Base-by-base conservation (phyloP, 2,888 invertebrate genomes). In the Aplocera efformata region DNA sequence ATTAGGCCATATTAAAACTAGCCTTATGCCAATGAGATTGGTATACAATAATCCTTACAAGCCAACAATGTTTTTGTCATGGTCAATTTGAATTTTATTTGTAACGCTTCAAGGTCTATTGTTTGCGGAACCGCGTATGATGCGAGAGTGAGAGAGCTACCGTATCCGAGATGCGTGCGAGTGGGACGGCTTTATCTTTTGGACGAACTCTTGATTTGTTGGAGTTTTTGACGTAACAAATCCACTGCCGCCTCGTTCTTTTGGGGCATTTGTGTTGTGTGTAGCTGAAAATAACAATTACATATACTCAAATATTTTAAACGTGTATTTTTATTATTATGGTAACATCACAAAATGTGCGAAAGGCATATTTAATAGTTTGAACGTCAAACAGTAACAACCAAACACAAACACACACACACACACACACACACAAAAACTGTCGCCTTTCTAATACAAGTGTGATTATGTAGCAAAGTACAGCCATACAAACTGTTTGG, bases 201-300 rank as follows among this genome's bases (percentile, higher is more conserved):
- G 25, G 88, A 83, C 22, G 86, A 85, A 63, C 86, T 89, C 58
- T 88, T 89, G 59, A 89, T 88, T 64, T 89, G 88, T 65, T 89
- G 86, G 9, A 89, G 68, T 51, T 88, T 89, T 36, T 88, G 83
- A 9, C 88, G 79, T n/a, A 89, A 62, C 1, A 82, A 79, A 57
- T 88, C 88, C 7, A 89, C 81, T 1, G 78, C 86, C 0, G 86
- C 88, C 49, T 88, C 88, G 63, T 82, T 83, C 57, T 78, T 80
- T 35, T 81, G 81, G 1, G 84, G 72, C 10, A 76, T 56, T 5
- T 80, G 83, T 7, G 81, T 64, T 20, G 84, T 74, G 56, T 86
- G 84, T 6, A 88, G 62, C 89, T 89, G 75, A 65, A 50, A 25
- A 11, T 32, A 1, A 17, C 42, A 7, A 34, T 6, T 34, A 32